Conservation (phyloP, 2,888 invertebrate species). For the Zele albiditarsus region DNA sequence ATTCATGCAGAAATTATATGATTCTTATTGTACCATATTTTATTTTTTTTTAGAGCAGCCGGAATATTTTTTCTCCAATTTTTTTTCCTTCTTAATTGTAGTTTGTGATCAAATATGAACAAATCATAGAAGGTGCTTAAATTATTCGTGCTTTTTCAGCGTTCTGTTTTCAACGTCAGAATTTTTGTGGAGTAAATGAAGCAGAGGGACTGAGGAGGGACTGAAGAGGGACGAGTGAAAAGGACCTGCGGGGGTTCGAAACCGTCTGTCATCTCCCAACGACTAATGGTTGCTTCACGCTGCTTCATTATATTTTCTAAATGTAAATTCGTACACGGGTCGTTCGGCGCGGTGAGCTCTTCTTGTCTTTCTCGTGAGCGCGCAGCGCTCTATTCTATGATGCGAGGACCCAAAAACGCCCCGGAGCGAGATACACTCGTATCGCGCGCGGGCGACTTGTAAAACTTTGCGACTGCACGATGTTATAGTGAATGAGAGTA, state of each 20-base stretch:
- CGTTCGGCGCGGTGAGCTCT: slow-evolving; percentile 45
- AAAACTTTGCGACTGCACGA: slow-evolving; percentile 34
- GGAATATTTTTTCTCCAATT: no score
- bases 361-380: slow-evolving; percentile 41
- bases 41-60: no score
- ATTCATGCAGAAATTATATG: no score
- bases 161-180: not conserved
- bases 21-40: no score
- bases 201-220: not conserved
- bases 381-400: slow-evolving; percentile 40
- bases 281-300: slow-evolving; percentile 73
- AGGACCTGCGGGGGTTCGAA: slow-evolving; percentile 71
- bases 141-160: not conserved
- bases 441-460: slow-evolving; percentile 40
- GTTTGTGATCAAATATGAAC: not conserved
- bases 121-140: not conserved
- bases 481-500: slow-evolving; percentile 12
- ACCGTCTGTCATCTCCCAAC: slow-evolving; percentile 73
- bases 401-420: slow-evolving; percentile 33
- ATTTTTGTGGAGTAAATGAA: not conserved
- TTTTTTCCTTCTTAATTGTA: not conserved
- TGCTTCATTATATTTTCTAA: slow-evolving; percentile 73
- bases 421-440: slow-evolving; percentile 33
- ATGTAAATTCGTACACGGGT: slow-evolving; percentile 72
- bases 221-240: slow-evolving; percentile 53